phyloP scores from a whole-genome alignment of 2,113 vertebrate species.

The Lophotis ruficrista region DNA sequence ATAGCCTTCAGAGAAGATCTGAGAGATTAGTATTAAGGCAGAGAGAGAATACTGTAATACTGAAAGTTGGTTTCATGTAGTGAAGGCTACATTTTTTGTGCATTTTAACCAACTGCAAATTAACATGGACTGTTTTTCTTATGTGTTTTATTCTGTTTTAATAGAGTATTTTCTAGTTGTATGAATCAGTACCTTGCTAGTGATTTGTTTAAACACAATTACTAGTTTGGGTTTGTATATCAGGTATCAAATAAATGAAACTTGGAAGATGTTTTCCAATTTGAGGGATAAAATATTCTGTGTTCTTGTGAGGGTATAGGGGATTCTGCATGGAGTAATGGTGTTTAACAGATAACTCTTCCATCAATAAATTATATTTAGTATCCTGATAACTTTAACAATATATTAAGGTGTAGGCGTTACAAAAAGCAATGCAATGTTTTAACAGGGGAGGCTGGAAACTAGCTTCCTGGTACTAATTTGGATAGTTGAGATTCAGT shows the following conservation, averaged over 20 bases:
- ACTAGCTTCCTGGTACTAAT: neutral
- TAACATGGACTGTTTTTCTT: neutral
- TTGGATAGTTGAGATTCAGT: neutral
- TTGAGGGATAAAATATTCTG: neutral
- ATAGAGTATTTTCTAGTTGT: neutral
- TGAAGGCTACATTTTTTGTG: neutral
- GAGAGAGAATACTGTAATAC: neutral
- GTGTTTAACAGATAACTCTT: neutral
- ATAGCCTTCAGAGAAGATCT: neutral
- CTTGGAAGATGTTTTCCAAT: neutral
- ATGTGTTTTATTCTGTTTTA: neutral
- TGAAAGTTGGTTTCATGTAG: neutral
- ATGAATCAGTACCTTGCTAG: neutral
- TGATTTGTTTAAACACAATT: neutral
- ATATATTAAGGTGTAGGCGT: neutral
- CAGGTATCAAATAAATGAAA: neutral
- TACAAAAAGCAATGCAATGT: neutral
- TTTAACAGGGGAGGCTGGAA: neutral
- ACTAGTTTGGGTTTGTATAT: neutral
- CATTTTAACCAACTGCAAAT: neutral
- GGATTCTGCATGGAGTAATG: neutral
- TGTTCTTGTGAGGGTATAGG: neutral
- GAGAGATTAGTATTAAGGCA: fast-evolving
- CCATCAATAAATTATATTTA: neutral
- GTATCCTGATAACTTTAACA: neutral